Base-by-base conservation (phyloP, 2,888 invertebrate genomes). In the Leptinotarsa rubiginosa region DNA sequence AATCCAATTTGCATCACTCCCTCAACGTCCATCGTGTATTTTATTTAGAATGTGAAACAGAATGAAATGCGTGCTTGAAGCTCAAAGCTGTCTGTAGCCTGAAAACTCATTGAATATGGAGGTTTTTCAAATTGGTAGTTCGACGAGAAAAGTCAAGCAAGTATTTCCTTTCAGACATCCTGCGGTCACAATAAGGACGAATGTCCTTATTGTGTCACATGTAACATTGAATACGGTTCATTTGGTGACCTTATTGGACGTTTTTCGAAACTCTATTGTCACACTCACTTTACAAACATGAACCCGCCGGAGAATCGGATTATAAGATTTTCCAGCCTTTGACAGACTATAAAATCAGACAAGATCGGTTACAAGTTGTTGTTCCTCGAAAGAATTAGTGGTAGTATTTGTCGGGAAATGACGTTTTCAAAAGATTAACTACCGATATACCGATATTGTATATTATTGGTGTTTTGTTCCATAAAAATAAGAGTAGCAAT, bases 211-310 rank as follows among this genome's bases (percentile, higher is more conserved):
- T n/a, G n/a, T n/a, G n/a, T 70, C 72, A 70, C 49, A 69, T 31
- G 67, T 70, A 71, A 71, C 67, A 75, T 76, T 77, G 79, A 78
- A 79, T 77, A 78, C 73, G 76, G 76, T 76, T 72, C 65, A 73
- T 75, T 73, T 67, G 66, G 52, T 62, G 65, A 69, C 70, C 73
- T 72, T 78, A 78, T 75, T 75, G 79, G 79, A 79, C 75, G 66
- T 79, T 76, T 80, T 79, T 81, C 78, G 79, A 78, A 79, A 78
- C 73, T 78, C 78, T 49, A 69, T 69, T 67, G 75, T 77, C 75
- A 75, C 69, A 50, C 64, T 70, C 72, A 70, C 70, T 72, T 74
- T 20, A 56, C 22, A 56, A 56, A 73, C 66, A 73, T 68, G 62
- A 72, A 67, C 68, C n/a, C 52, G 64, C 65, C 52, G 54, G 69